Conservation (phyloP, 2,797 vertebrate species). For the Monodelphis domestica region DNA sequence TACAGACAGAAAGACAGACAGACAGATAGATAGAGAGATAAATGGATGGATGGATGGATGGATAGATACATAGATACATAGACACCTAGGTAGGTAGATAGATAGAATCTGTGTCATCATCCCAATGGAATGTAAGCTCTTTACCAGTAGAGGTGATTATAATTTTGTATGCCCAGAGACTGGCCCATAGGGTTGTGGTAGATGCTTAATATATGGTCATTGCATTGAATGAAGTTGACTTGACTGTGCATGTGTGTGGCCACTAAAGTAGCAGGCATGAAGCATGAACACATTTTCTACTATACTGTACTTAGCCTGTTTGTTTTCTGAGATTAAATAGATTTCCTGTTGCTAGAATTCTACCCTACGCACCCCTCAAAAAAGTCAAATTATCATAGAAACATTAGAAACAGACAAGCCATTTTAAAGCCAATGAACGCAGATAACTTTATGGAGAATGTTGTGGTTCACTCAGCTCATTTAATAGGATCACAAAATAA, state of each 20-base stretch:
- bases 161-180: too few relatives aligned
- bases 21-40: too few relatives aligned
- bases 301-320: neutral
- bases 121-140: too few relatives aligned
- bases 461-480: conserved; percentile 68
- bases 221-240: too few relatives aligned
- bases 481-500: conserved; percentile 74
- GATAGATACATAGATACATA: too few relatives aligned
- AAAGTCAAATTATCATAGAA: conserved; percentile 37
- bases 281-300: neutral
- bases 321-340: neutral
- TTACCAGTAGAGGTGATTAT: too few relatives aligned
- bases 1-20: too few relatives aligned
- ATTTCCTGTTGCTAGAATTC: neutral
- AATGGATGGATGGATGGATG: too few relatives aligned
- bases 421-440: conserved; percentile 64
- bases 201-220: too few relatives aligned
- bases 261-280: neutral
- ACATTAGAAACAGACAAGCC: conserved; percentile 43
- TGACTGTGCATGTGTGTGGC: neutral
- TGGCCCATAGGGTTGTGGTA: too few relatives aligned
- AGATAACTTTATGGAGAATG: conserved; percentile 67
- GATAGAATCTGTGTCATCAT: too few relatives aligned
- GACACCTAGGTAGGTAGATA: too few relatives aligned
- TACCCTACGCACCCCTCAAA: neutral